Conservation (phyloP, 2,888 invertebrate genomes). For the Shargacucullia verbasci region DNA sequence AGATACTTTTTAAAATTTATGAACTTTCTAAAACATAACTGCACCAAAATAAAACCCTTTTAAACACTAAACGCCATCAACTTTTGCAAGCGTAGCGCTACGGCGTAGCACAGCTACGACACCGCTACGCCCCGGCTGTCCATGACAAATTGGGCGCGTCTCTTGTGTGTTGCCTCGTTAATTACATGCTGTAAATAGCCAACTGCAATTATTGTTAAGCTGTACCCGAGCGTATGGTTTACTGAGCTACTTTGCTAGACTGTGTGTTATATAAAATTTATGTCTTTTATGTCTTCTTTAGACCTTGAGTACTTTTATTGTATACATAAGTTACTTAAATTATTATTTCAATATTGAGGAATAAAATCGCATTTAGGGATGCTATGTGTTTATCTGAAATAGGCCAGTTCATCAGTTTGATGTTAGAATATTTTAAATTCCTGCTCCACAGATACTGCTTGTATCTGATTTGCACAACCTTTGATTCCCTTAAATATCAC, state of each 20-base stretch:
- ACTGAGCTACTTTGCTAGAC: constrained; percentile 43
- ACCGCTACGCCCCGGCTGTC: constrained; percentile 57
- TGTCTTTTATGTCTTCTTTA: too few species aligned
- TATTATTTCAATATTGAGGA: too few species aligned
- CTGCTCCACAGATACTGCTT: too few species aligned
- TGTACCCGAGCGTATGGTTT: constrained; percentile 60
- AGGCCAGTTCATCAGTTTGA: too few species aligned
- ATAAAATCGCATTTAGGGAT: too few species aligned
- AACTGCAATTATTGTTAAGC: constrained; percentile 71
- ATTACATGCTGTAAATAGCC: constrained; percentile 73
- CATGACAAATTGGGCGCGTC: constrained; percentile 76
- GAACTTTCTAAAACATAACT: not conserved
- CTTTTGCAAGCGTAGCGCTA: constrained; percentile 35
- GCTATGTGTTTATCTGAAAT: too few species aligned
- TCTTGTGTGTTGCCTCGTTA: constrained; percentile 72
- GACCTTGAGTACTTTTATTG: too few species aligned
- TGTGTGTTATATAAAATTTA: constrained; percentile 23
- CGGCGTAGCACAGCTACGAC: constrained; percentile 55
- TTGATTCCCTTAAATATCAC: too few species aligned
- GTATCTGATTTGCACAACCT: too few species aligned
- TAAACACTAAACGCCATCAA: constrained; percentile 31
- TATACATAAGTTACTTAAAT: too few species aligned
- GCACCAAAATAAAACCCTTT: constrained; percentile 5
- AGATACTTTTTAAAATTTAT: too few species aligned
- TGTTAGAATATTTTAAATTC: too few species aligned